Evolutionary conservation across 2,797 vertebrate species (phyloP), one percentile per base, ranked within the genome.

Genomic region (Anabacerthia variegaticeps): DNA sequence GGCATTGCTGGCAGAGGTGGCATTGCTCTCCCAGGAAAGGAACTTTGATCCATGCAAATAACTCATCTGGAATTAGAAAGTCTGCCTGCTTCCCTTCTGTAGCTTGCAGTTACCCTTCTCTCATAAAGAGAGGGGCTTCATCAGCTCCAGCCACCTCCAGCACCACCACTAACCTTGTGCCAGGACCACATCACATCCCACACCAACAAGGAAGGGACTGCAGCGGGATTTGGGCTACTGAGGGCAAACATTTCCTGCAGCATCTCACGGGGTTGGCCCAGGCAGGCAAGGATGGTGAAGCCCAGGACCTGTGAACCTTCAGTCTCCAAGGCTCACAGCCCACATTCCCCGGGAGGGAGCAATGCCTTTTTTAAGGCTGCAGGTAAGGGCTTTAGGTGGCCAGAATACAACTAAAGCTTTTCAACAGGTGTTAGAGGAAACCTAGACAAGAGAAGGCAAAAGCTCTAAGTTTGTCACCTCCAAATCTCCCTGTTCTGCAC

Each of bases 281-380:
- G 43, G 9, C 5, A 8, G 1, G 2, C 34, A 46, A 34, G 15
- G 39, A 15, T 4, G 55, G 61, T 27, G 43, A 49, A 56, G 14
- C 18, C 36, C 65, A 36, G 34, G 28, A 23, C 10, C 18, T 0
- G 0, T 7, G 32, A 17, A 32, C 1, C 30, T 36, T 27, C 32
- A 1, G 8, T 11, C 41, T 20, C 67, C 34, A 20, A 26, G 46
- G 32, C n/a, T 73, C 10, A 6, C 1, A 22, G 41, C 44, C 34
- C 15, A 13, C 22, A 1, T 16, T 48, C 5, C 48, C n/a, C 37
- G 4, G 80, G 39, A 54, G 74, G 48, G 9, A 30, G 17, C 7
- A 10, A 7, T 6, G 22, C 18, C 1, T 2, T 43, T 54, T 48
- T 6, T 37, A 59, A 61, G 27, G 27, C 26, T 39, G 18, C 19